Conservation (phyloP, 2,888 invertebrate species). For the Dilophus febrilis region DNA sequence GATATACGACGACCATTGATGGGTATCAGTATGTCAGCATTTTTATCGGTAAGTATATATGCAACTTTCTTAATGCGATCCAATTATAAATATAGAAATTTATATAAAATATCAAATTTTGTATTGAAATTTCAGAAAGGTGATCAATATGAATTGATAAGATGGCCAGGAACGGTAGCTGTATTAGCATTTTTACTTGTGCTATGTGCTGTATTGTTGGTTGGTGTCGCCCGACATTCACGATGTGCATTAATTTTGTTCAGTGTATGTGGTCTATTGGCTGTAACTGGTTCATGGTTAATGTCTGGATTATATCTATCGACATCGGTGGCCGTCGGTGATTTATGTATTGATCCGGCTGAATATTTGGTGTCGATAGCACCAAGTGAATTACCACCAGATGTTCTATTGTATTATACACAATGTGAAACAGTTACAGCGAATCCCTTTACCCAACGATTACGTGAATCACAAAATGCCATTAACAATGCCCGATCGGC, state of each 20-base stretch:
- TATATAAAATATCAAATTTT: constrained; percentile 5
- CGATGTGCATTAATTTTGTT: constrained; percentile 74
- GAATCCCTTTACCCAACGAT: constrained; percentile 63
- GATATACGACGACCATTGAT: constrained; percentile 56
- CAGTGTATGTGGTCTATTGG: constrained; percentile 71
- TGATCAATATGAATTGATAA: constrained; percentile 54
- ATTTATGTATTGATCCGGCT: constrained; percentile 73
- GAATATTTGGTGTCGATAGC: constrained; percentile 54
- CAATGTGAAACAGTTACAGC: constrained; percentile 66
- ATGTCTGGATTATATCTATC: constrained; percentile 76
- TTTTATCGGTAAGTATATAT: constrained; percentile 28
- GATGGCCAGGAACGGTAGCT: constrained; percentile 83
- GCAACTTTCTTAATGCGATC: too few relatives aligned
- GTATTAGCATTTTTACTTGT: constrained; percentile 70
- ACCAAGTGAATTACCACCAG: constrained; percentile 37
- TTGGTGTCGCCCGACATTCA: constrained; percentile 77
- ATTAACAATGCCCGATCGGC: constrained; percentile 33
- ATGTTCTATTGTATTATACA: constrained; percentile 59
- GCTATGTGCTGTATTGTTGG: constrained; percentile 73
- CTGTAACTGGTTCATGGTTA: constrained; percentile 76
- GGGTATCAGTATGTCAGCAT: constrained; percentile 48
- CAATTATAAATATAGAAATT: constrained; percentile 1
- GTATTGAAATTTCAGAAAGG: constrained; percentile 34
- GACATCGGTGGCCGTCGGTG: constrained; percentile 67
- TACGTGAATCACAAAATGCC: constrained; percentile 60